A percentile compares a stretch with the other conserved stretches of the same genome.
These are phyloP conservation scores for Perithous albicinctus DNA, from an alignment of 2,888 invertebrate genomes.

Conservation along the genomic window DNA sequence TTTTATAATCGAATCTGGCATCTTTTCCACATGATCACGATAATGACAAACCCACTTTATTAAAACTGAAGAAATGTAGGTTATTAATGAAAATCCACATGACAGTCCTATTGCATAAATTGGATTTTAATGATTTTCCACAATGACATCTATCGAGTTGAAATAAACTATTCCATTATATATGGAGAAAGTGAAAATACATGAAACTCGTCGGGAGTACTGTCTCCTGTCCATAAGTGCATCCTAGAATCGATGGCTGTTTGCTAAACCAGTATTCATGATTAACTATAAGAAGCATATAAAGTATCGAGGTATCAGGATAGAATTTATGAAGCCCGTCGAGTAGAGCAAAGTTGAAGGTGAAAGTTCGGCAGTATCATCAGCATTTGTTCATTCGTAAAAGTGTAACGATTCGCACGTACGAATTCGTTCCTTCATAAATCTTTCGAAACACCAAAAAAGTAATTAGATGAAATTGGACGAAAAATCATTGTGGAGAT, in stretches of 20 bases:
- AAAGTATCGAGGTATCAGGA: not conserved
- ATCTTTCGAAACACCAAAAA: too few species aligned
- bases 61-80: too few species aligned
- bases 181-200: constrained; percentile 57
- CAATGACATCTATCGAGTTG: not conserved
- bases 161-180: not conserved
- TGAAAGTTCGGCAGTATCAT: constrained; percentile 75
- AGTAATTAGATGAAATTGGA: too few species aligned
- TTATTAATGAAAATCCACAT: too few species aligned
- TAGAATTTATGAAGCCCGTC: constrained; percentile 52
- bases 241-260: constrained; percentile 53
- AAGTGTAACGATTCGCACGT: constrained; percentile 40
- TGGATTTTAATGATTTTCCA: too few species aligned
- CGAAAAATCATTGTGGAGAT: too few species aligned
- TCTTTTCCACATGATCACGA: too few species aligned
- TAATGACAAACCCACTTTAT: too few species aligned
- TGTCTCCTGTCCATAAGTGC: constrained; percentile 32
- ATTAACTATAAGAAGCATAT: constrained; percentile 8
- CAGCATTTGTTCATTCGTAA: constrained; percentile 52
- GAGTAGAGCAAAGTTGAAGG: constrained; percentile 69
- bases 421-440: too few species aligned
- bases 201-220: constrained; percentile 33
- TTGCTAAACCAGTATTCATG: not conserved
- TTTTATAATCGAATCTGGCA: too few species aligned
- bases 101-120: too few species aligned